These are phyloP conservation scores for Pithecia hirsuta DNA, from an alignment of 2,797 vertebrate genomes.

Conservation along the genomic window DNA sequence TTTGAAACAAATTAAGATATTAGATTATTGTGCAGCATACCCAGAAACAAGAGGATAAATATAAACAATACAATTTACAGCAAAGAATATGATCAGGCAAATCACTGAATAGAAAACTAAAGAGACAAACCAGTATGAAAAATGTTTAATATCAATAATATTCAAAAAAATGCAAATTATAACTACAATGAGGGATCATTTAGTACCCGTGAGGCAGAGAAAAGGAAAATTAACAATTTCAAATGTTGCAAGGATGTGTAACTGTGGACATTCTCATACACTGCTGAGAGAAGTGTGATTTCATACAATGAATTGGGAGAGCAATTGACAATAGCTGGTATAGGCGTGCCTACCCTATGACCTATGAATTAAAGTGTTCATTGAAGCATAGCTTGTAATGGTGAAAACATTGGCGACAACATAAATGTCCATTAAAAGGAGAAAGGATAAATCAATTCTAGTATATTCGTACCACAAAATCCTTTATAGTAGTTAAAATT, in stretches of 20 bases:
- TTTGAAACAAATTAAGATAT: conserved; percentile 22
- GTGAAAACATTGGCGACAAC: conserved; percentile 38
- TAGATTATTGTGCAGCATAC: neutral
- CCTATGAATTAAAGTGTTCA: conserved; percentile 25
- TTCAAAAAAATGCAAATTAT: neutral
- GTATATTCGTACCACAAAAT: conserved; percentile 20
- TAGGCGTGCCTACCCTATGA: neutral
- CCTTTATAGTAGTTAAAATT: conserved; percentile 51
- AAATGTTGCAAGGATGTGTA: neutral
- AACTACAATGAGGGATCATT: conserved; percentile 22
- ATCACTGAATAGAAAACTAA: neutral
- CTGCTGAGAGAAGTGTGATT: neutral
- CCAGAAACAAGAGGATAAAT: neutral
- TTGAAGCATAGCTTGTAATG: conserved; percentile 54
- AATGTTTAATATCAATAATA: neutral
- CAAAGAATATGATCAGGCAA: neutral
- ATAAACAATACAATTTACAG: neutral
- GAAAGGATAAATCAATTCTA: conserved; percentile 54
- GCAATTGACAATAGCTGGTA: neutral
- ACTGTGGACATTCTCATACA: neutral
- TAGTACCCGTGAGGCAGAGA: neutral
- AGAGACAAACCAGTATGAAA: neutral
- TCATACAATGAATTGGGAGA: neutral
- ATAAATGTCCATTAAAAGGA: conserved; percentile 53
- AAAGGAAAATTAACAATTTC: neutral